Conservation (phyloP, 30 jellyfish, hydroid and myxozoan genomes). For the Hydractinia echinata region DNA sequence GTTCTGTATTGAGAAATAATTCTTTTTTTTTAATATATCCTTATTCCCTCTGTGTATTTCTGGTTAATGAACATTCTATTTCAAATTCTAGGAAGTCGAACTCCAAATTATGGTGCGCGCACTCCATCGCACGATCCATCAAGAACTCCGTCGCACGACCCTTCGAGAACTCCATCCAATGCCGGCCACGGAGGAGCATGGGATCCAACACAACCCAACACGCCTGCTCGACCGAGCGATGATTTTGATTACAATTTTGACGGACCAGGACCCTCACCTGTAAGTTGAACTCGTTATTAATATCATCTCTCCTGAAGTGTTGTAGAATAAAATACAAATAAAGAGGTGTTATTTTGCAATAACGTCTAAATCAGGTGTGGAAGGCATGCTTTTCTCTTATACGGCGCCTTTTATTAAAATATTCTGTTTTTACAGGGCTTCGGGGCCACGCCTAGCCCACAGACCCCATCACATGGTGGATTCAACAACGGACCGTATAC, state of each 20-base stretch:
- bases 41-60: too few species aligned
- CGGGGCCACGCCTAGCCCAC: slow-evolving; percentile 95
- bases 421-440: slow-evolving; percentile 57
- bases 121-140: slow-evolving; percentile 81
- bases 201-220: slow-evolving; percentile 99
- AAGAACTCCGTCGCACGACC: slow-evolving; percentile 91
- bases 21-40: too few species aligned
- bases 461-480: slow-evolving; percentile 90
- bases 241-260: slow-evolving; percentile 90
- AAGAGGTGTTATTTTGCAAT: too few species aligned
- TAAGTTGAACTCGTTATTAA: slow-evolving; percentile 13
- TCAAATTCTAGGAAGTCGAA: slow-evolving; percentile 33
- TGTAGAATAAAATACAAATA: too few species aligned
- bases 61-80: not conserved
- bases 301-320: too few species aligned
- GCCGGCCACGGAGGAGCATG: slow-evolving; percentile 99
- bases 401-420: not conserved
- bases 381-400: too few species aligned
- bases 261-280: slow-evolving; percentile 98
- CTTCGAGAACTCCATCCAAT: slow-evolving; percentile 96
- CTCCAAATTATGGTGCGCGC: slow-evolving; percentile 58
- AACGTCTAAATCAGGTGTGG: too few species aligned
- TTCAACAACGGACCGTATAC: slow-evolving; percentile 81
- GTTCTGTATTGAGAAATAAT: too few species aligned
- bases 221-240: slow-evolving; percentile 98